phyloP scores from a whole-genome alignment of 1,140 invertebrate genomes.

The Delia radicum region DNA sequence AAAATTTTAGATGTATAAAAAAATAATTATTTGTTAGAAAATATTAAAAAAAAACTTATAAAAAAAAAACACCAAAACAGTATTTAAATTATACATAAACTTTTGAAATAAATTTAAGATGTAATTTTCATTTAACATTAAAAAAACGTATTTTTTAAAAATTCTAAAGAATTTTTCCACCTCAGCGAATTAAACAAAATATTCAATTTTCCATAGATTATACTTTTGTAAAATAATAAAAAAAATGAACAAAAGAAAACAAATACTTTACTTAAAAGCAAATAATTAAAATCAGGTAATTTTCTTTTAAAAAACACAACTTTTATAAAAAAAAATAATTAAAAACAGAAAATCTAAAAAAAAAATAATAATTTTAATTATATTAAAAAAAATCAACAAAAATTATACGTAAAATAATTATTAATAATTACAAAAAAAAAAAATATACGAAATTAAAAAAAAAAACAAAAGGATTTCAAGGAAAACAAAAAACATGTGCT shows the following conservation, averaged over 20 bases:
- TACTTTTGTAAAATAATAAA: background rate
- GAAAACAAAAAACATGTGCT: conserved; percentile 9
- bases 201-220: background rate
- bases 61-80: background rate
- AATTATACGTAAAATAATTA: conserved; percentile 4
- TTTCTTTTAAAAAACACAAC: conserved; percentile 14
- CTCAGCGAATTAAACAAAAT: conserved; percentile 4
- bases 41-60: background rate
- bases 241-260: background rate
- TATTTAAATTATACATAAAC: background rate
- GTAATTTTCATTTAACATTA: background rate
- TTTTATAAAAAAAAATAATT: conserved; percentile 6
- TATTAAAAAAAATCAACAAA: background rate
- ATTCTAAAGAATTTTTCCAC: conserved; percentile 16
- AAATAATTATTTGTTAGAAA: background rate
- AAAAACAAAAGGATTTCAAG: conserved; percentile 8
- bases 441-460: background rate
- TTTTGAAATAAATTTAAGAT: background rate
- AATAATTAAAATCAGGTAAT: conserved; percentile 20
- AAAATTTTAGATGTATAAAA: background rate
- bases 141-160: background rate
- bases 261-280: conserved; percentile 23
- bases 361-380: conserved; percentile 3
- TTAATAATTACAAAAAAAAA: background rate
- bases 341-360: too few species aligned